These are phyloP conservation scores for Chrysomela aeneicollis DNA, from an alignment of 2,888 invertebrate genomes.

Conservation along the genomic window DNA sequence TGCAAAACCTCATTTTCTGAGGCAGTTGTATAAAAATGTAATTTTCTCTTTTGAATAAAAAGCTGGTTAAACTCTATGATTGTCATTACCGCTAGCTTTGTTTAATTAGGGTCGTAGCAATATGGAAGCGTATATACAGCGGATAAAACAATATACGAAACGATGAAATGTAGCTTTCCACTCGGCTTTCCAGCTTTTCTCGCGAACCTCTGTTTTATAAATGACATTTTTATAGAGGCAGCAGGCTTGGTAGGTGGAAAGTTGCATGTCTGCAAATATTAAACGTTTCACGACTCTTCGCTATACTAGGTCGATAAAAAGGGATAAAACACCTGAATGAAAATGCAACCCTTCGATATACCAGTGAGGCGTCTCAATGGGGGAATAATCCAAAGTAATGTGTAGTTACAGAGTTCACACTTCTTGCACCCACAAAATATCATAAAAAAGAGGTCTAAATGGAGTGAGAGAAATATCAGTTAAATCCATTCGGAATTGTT, in stretches of 20 bases:
- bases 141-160: conserved; percentile 16
- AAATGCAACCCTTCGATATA: too few relatives aligned
- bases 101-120: conserved; percentile 24
- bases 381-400: neutral
- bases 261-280: conserved; percentile 24
- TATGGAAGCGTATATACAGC: conserved; percentile 21
- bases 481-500: too few relatives aligned
- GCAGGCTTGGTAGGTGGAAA: conserved; percentile 10
- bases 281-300: conserved; percentile 4
- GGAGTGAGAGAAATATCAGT: too few relatives aligned
- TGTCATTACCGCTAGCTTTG: too few relatives aligned
- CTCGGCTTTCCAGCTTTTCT: conserved; percentile 28
- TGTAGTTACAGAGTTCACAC: neutral
- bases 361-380: neutral
- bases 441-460: too few relatives aligned
- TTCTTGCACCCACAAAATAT: too few relatives aligned
- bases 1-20: too few relatives aligned
- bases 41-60: too few relatives aligned
- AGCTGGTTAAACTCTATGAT: too few relatives aligned
- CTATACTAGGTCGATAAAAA: conserved; percentile 7
- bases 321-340: neutral
- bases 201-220: conserved; percentile 3
- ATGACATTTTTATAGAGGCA: conserved; percentile 18
- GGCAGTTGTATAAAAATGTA: too few relatives aligned
- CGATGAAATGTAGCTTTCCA: conserved; percentile 31